Conservation (phyloP, 2,888 invertebrate genomes). For the Acrocyrtus sp. region DNA sequence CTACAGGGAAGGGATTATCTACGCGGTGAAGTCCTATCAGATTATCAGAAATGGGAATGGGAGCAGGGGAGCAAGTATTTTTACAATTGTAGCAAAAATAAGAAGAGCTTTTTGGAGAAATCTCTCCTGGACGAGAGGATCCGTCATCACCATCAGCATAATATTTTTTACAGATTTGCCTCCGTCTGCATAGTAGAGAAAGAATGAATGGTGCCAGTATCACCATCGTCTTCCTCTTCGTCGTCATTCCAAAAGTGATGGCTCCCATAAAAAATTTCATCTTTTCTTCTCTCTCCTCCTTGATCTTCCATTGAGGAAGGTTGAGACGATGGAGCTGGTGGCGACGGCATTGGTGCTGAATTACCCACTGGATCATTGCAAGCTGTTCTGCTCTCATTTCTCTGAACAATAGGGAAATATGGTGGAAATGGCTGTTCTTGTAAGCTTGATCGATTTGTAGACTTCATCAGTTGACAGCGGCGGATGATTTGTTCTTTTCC, state of each 20-base stretch:
- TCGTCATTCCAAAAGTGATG: conserved; percentile 15
- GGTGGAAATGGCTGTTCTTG: conserved; percentile 30
- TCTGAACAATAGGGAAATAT: background rate
- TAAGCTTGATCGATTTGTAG: conserved; percentile 38
- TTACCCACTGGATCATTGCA: no score
- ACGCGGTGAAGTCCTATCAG: conserved; percentile 24
- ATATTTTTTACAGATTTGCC: no score
- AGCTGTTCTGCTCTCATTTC: background rate
- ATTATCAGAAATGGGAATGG: no score
- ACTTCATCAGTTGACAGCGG: conserved; percentile 28
- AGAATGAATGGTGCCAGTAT: no score
- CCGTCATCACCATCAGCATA: background rate
- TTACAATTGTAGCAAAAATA: conserved; percentile 11
- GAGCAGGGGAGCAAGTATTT: conserved; percentile 17
- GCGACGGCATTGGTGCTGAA: no score
- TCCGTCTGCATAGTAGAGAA: no score
- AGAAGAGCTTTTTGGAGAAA: conserved; percentile 20
- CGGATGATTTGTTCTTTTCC: conserved; percentile 36
- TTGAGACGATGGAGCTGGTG: background rate
- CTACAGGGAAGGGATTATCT: conserved; percentile 20
- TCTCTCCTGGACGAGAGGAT: background rate
- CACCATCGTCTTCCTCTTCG: no score
- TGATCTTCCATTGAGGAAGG: conserved; percentile 3
- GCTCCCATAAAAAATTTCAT: conserved; percentile 24
- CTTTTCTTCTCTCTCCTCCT: background rate